Base-by-base conservation (phyloP, 2,888 invertebrate species). In the Trisateles emortualis region DNA sequence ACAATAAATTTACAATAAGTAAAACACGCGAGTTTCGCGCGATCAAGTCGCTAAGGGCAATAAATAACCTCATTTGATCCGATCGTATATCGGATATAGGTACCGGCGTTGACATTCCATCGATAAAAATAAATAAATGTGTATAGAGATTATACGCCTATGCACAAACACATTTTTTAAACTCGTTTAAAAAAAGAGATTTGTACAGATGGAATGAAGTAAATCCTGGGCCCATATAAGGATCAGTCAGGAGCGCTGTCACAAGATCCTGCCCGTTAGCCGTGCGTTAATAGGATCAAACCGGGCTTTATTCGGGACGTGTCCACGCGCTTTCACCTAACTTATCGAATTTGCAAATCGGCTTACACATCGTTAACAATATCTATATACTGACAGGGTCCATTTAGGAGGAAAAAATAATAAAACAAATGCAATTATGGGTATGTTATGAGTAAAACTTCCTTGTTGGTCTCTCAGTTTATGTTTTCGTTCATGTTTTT, bases 211-310 rank as follows among this genome's bases (percentile, higher is more conserved):
- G 58, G 66, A 72, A 76, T 76, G 64, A 68, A 65, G 67, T 64
- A 77, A 79, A 80, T 74, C 76, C 76, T 70, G 76, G 78, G 79
- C 75, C 79, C 76, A 82, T 80, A 76, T 72, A 76, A 78, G 83
- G 83, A 84, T 85, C 86, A 84, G 76, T 67, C 72, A 74, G 76
- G 59, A 81, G 78, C 76, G 75, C 78, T 80, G 87, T 86, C 83
- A 87, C 81, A 86, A 87, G 88, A 87, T 86, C 87, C 87, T 78
- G 76, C 78, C 86, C 83, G 89, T 88, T 89, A 89, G 84, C 86
- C 88, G 84, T 84, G 86, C 88, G 90, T 88, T 92, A 92, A 92
- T 90, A 90, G 90, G 92, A 92, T 92, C 90, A 92, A 88, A 84
- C 87, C 83, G 83, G 88, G 88, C 85, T 90, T 90, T 90, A 88